Conservation (phyloP, 2,888 invertebrate species). For the Troides oblongomaculatus region DNA sequence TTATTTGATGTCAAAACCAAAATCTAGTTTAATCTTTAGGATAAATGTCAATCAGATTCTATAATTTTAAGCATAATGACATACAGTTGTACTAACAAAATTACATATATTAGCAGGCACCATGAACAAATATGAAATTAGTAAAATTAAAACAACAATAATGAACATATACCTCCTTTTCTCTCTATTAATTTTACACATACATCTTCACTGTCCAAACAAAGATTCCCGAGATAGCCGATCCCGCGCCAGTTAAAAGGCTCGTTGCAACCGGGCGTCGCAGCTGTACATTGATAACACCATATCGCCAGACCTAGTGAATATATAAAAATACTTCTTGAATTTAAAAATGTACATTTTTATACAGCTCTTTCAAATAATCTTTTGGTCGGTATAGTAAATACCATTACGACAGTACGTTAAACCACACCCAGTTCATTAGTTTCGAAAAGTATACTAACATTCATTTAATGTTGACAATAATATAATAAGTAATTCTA, state of each 20-base stretch:
- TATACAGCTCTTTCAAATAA: background rate
- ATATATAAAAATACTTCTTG: background rate
- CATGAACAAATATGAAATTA: background rate
- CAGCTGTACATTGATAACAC: constrained; percentile 94
- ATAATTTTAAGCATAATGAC: background rate
- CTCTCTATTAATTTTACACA: constrained; percentile 93
- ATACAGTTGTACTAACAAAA: background rate
- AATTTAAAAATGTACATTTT: background rate
- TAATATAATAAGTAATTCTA: constrained; percentile 14
- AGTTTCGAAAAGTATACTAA: constrained; percentile 15
- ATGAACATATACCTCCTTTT: constrained; percentile 86
- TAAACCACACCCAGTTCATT: constrained; percentile 34
- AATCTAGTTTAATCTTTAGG: too few relatives aligned
- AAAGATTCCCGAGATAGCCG: constrained; percentile 87
- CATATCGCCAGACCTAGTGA: constrained; percentile 82
- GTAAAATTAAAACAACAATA: background rate
- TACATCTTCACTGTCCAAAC: constrained; percentile 90
- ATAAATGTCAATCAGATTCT: too few relatives aligned
- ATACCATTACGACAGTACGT: constrained; percentile 3
- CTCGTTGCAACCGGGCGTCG: constrained; percentile 92
- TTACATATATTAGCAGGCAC: background rate
- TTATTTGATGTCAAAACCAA: background rate
- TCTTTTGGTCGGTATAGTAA: background rate
- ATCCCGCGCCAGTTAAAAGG: constrained; percentile 90
- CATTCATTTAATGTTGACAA: constrained; percentile 13